phyloP scores from a whole-genome alignment of 2,113 vertebrate species.

The Platysternon megacephalum region DNA sequence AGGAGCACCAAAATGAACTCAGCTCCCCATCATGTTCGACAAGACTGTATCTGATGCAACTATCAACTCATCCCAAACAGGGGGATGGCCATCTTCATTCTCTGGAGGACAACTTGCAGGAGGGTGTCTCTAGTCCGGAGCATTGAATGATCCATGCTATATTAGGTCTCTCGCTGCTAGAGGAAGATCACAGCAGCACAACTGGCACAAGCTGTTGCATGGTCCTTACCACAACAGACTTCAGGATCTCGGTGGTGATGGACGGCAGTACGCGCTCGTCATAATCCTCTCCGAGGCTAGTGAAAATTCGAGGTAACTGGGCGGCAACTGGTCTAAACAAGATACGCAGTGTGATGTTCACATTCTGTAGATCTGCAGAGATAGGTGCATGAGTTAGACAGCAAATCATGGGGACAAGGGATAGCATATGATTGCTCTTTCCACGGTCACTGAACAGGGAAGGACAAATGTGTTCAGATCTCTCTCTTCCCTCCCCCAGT shows the following conservation, averaged over 20 bases:
- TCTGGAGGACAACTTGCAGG: not conserved
- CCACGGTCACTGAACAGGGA: accelerated
- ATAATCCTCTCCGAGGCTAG: constrained; percentile 96
- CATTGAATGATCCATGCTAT: accelerated
- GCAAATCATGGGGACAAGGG: not conserved
- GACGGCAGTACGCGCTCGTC: constrained; percentile 96
- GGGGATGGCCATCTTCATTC: not conserved
- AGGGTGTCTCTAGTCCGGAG: not conserved
- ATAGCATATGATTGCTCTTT: not conserved
- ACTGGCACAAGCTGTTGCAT: accelerated
- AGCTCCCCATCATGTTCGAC: not conserved
- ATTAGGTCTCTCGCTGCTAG: accelerated
- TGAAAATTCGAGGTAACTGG: constrained; percentile 94
- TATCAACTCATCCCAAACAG: not conserved
- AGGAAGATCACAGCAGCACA: not conserved
- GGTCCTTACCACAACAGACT: constrained; percentile 85
- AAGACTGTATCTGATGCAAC: not conserved
- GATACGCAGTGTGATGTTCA: constrained; percentile 97
- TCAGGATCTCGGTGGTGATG: constrained; percentile 90
- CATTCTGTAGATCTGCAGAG: constrained; percentile 94
- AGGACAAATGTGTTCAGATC: not conserved
- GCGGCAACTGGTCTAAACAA: constrained; percentile 89
- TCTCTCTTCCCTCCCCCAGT: too few relatives aligned
- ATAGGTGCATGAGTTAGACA: accelerated
- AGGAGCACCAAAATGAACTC: not conserved